These are phyloP conservation scores for Andrena hattorfiana DNA, from an alignment of 2,888 invertebrate genomes.

Conservation along the genomic window DNA sequence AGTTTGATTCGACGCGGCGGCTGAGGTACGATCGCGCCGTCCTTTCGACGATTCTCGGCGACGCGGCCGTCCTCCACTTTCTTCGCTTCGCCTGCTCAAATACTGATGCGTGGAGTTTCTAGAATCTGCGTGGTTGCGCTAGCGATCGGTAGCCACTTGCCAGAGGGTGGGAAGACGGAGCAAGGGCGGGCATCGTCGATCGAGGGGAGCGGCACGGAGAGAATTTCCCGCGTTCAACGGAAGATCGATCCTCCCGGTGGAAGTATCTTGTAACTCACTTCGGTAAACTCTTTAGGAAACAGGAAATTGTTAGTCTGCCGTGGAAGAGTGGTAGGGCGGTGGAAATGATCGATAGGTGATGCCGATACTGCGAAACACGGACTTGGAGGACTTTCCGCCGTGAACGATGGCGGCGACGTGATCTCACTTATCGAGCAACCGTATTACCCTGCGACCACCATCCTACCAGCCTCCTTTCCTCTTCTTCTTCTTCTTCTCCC, in stretches of 20 bases:
- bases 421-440: conserved; percentile 53
- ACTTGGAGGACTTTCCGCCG: conserved; percentile 10
- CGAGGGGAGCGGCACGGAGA: not conserved
- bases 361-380: conserved; percentile 67
- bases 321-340: conserved; percentile 72
- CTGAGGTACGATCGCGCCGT: not conserved
- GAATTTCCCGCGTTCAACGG: conserved; percentile 68
- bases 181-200: not conserved
- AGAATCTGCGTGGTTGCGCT: not conserved
- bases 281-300: conserved; percentile 83
- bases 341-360: conserved; percentile 81
- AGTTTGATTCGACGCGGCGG: not conserved
- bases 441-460: conserved; percentile 44
- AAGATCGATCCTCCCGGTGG: conserved; percentile 80
- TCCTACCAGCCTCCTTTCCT: no score
- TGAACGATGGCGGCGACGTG: conserved; percentile 56
- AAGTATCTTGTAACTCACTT: conserved; percentile 83
- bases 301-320: conserved; percentile 82
- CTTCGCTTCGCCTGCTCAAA: no score
- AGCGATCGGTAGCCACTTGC: not conserved
- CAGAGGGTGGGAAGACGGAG: not conserved
- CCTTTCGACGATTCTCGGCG: no score
- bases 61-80: no score
- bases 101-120: no score
- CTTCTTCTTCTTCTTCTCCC: no score